These are phyloP conservation scores for Sebastolobus alascanus DNA, from an alignment of 2,797 vertebrate genomes.

Conservation along the genomic window DNA sequence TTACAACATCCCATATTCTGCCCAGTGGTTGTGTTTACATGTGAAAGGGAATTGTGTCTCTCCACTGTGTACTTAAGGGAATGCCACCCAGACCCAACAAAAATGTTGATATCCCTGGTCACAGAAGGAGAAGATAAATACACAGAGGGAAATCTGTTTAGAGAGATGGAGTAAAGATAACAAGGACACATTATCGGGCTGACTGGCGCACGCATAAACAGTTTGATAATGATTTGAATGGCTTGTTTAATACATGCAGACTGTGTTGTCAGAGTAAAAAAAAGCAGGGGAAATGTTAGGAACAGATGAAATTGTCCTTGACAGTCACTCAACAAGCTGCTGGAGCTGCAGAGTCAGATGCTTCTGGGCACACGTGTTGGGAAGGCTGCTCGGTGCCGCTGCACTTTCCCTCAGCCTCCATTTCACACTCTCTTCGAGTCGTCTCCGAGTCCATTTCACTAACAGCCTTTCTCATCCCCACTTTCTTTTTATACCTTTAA, in stretches of 20 bases:
- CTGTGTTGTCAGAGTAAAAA: not conserved
- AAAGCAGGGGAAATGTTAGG: slow-evolving; percentile 29
- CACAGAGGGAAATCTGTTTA: slow-evolving; percentile 45
- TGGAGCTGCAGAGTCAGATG: slow-evolving; percentile 18
- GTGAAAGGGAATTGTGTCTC: slow-evolving; percentile 38
- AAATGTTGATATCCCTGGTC: slow-evolving; percentile 51
- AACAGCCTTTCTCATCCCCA: slow-evolving; percentile 30
- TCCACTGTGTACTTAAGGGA: slow-evolving; percentile 51
- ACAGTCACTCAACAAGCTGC: slow-evolving; percentile 57
- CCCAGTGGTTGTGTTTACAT: slow-evolving; percentile 52
- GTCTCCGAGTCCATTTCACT: slow-evolving; percentile 21
- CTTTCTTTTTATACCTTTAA: slow-evolving; percentile 51
- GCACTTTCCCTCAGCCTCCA: not conserved
- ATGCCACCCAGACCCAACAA: slow-evolving; percentile 52
- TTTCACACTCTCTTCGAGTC: slow-evolving; percentile 14
- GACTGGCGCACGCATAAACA: slow-evolving; percentile 46
- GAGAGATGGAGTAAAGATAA: slow-evolving; percentile 50
- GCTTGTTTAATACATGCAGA: slow-evolving; percentile 39
- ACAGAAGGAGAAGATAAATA: slow-evolving; percentile 51
- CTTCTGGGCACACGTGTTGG: not conserved
- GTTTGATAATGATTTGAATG: slow-evolving; percentile 38
- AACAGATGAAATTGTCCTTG: slow-evolving; percentile 62
- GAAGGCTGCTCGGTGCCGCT: not conserved
- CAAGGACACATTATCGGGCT: slow-evolving; percentile 32
- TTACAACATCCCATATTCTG: slow-evolving; percentile 17